Evolutionary conservation across 2,888 invertebrate genomes (phyloP), one percentile per base, ranked within the genome.

Genomic region (Byasa hedistus): DNA sequence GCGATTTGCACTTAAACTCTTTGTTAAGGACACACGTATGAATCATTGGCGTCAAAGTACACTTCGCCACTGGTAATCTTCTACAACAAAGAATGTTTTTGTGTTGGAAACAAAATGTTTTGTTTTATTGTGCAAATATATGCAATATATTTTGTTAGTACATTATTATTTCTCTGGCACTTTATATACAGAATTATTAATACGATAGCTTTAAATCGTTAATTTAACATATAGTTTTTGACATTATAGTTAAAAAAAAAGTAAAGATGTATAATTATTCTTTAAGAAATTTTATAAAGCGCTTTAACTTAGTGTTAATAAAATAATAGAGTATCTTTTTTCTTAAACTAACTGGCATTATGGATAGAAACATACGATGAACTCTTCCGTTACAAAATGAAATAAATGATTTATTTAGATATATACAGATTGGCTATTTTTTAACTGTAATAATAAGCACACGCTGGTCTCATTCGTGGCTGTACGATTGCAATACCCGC

Each of bases 31-130:
- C 58, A 54, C 57, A 59, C 27, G 64, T 52, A 64, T 78, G 75
- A 79, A 65, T 78, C 76, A 74, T 68, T 24, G 36, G 44, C 60
- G 61, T 66, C 67, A 73, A 75, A 72, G 72, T 70, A 64, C 71
- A 65, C 59, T 61, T 39, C 27, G 48, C 23, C n/a, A 36, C n/a
- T 57, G 17, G 24, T 52, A 52, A 36, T 44, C 60, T 21, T 44
- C 48, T 64, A 60, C 23, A 68, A 64, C 64, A 68, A 68, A 61
- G 64, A 54, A 68, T 68, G 57, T 57, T 39, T 60, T 57, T 12
- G 24, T 58, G 44, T 59, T 36, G 56, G 23, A 8, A 52, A 32
- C 54, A 44, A 54, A 54, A 22, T 12, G 51, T 54, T 22, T 22
- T 54, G 52, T 54, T 54, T 23, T 22, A 61, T 51, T 61, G 24